Evolutionary conservation across 2,888 invertebrate species (phyloP).

Genomic region (Herminia tarsipennalis): DNA sequence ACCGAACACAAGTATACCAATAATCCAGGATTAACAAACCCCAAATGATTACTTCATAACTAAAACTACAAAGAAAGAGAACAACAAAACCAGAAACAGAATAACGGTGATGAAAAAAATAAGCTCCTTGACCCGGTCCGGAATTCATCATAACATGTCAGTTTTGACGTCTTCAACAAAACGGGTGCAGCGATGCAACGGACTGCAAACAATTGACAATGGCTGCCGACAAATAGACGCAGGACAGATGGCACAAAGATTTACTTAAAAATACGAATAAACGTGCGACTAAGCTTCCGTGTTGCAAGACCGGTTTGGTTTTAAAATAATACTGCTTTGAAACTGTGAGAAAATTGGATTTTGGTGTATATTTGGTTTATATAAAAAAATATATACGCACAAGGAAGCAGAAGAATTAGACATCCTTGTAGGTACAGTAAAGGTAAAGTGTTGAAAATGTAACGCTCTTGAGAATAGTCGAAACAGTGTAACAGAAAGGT

Average conservation of each 20-base stretch:
- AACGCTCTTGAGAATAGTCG: too few species aligned
- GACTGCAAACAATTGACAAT: constrained; percentile 49
- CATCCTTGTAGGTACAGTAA: too few species aligned
- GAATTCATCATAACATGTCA: constrained; percentile 42
- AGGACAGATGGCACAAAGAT: constrained; percentile 60
- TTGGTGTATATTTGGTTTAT: constrained; percentile 31
- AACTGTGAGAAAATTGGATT: constrained; percentile 34
- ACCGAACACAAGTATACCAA: too few species aligned
- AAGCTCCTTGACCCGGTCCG: constrained; percentile 15
- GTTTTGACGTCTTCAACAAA: constrained; percentile 40
- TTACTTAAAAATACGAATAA: constrained; percentile 72
- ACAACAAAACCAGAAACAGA: constrained; percentile 8
- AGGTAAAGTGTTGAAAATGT: too few species aligned
- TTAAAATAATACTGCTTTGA: constrained; percentile 30
- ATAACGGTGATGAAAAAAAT: constrained; percentile 4
- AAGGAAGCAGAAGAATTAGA: too few species aligned
- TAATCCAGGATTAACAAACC: too few species aligned
- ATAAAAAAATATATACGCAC: too few species aligned
- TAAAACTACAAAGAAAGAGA: neutral
- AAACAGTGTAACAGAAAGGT: too few species aligned
- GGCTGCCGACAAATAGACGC: constrained; percentile 49
- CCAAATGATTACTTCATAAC: too few species aligned
- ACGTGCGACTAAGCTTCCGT: constrained; percentile 73
- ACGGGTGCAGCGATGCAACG: constrained; percentile 52
- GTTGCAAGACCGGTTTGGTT: constrained; percentile 67